These are phyloP conservation scores for Heliopora coerulea DNA, from an alignment of 92 coral and sea anemone species.

Conservation along the genomic window DNA sequence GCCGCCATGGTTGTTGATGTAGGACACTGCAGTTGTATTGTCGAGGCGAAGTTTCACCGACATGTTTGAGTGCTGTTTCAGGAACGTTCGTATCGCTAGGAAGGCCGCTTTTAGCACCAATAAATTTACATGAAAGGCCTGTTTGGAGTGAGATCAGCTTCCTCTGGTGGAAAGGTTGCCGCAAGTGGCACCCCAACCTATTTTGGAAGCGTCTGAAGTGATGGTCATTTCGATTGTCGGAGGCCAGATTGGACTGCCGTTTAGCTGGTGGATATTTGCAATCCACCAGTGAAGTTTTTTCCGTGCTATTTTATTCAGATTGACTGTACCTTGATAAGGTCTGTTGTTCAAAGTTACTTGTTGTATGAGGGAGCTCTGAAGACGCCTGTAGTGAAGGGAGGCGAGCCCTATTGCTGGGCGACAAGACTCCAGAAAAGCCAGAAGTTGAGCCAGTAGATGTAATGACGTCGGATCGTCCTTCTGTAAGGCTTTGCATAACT, in stretches of 20 bases:
- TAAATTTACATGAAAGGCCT: slow-evolving; percentile 45
- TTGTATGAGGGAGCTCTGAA: slow-evolving; percentile 32
- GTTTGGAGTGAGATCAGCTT: slow-evolving; percentile 48
- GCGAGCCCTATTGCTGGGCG: slow-evolving; percentile 50
- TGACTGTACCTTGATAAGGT: slow-evolving; percentile 17
- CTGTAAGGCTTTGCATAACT: slow-evolving; percentile 25
- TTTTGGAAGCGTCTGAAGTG: slow-evolving; percentile 50
- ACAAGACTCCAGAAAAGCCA: slow-evolving; percentile 43
- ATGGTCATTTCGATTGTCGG: slow-evolving; percentile 44
- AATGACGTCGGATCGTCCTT: slow-evolving; percentile 34
- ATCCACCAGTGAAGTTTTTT: slow-evolving; percentile 52
- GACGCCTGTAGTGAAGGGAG: slow-evolving; percentile 45
- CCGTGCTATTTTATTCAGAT: slow-evolving; percentile 34
- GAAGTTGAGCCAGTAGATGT: slow-evolving; percentile 34
- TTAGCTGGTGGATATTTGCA: slow-evolving; percentile 30
- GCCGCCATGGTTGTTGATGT: slow-evolving; percentile 57
- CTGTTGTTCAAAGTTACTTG: slow-evolving; percentile 43
- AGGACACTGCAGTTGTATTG: slow-evolving; percentile 50
- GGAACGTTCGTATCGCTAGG: slow-evolving; percentile 48
- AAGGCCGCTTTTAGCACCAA: slow-evolving; percentile 53
- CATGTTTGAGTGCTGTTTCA: slow-evolving; percentile 47
- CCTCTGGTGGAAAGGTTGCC: slow-evolving; percentile 48
- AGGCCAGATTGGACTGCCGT: slow-evolving; percentile 44
- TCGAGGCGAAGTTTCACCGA: slow-evolving; percentile 42
- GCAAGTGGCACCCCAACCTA: slow-evolving; percentile 55